Conservation (phyloP, 2,113 vertebrate genomes). For the Ctenomys sociabilis region DNA sequence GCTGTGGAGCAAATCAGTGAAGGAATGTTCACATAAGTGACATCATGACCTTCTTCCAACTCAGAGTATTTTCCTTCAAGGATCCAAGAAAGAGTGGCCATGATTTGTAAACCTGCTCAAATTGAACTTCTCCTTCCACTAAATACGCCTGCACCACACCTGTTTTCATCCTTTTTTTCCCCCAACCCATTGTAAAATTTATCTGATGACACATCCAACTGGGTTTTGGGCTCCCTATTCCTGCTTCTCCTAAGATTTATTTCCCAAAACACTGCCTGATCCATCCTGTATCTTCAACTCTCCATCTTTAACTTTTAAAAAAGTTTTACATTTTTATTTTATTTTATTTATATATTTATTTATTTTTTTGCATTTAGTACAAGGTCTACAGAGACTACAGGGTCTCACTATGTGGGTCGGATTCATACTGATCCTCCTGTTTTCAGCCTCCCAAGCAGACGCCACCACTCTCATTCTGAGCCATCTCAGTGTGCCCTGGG, state of each 20-base stretch:
- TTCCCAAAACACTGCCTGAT: neutral
- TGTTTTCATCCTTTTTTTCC: neutral
- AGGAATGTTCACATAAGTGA: neutral
- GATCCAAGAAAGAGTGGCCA: neutral
- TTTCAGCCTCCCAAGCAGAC: no score
- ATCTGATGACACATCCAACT: neutral
- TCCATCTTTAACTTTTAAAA: neutral
- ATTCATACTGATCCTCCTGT: no score
- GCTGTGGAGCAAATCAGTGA: neutral
- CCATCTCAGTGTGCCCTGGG: no score
- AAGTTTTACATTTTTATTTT: neutral
- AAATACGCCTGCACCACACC: neutral
- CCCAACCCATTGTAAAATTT: neutral
- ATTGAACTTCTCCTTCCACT: neutral
- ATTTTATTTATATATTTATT: no score
- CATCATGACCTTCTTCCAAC: neutral
- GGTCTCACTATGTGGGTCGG: no score
- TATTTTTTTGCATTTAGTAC: no score
- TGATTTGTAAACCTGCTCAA: neutral
- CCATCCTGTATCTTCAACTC: neutral
- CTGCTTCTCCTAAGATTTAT: neutral
- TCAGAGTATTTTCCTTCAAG: neutral
- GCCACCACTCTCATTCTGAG: no score
- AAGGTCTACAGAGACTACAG: no score
- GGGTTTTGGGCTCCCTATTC: neutral